phyloP scores from a whole-genome alignment of 30 jellyfish, hydroid and myxozoan species.

The Chrysaora quinquecirrha region DNA sequence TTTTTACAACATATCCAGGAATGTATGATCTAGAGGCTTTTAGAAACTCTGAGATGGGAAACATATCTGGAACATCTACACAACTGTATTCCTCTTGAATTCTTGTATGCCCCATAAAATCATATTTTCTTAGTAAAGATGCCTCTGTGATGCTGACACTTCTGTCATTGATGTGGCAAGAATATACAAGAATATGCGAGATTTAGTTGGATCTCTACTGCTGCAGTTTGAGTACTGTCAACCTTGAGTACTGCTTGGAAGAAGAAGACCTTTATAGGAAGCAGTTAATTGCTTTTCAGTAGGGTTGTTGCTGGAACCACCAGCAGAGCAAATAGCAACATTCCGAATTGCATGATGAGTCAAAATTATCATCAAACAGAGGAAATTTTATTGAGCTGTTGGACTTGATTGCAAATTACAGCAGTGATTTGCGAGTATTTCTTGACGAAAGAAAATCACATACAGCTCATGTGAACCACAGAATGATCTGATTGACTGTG shows the following conservation, averaged over 20 bases:
- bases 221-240: not conserved
- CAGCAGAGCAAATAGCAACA: constrained; percentile 20
- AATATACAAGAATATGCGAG: not conserved
- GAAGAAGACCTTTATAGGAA: not conserved
- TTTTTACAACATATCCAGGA: constrained; percentile 55
- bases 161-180: not conserved
- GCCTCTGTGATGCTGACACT: not conserved
- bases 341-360: too few relatives aligned
- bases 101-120: not conserved
- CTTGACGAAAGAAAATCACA: too few relatives aligned
- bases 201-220: not conserved
- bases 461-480: too few relatives aligned
- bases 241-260: not conserved
- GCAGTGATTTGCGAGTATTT: too few relatives aligned
- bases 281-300: constrained; percentile 30
- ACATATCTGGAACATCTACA: constrained; percentile 1
- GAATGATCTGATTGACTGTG: too few relatives aligned
- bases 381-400: too few relatives aligned
- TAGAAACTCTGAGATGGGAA: constrained; percentile 21
- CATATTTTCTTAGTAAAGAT: constrained; percentile 10
- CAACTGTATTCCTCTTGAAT: not conserved
- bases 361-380: too few relatives aligned
- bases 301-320: constrained; percentile 77
- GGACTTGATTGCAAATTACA: too few relatives aligned
- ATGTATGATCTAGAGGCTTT: constrained; percentile 51